Evolutionary conservation across 2,113 vertebrate genomes (phyloP).

Genomic region (Meles meles): DNA sequence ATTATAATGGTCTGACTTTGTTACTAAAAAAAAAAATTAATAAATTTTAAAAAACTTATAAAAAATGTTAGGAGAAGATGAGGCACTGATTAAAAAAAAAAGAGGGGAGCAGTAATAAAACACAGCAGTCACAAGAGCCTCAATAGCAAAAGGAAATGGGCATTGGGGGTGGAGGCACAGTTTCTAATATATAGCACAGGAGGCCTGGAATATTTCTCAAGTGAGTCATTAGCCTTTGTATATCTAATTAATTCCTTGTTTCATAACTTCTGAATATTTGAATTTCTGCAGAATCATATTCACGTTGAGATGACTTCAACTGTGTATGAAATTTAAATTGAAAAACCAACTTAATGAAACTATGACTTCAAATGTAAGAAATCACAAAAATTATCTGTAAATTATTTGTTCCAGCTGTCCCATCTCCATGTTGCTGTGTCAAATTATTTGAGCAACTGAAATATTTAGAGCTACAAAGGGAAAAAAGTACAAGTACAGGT

Average conservation of each 20-base stretch:
- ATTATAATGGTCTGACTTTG: no score
- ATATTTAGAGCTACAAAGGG: not conserved
- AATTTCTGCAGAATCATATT: slow-evolving; percentile 29
- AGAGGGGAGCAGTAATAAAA: not conserved
- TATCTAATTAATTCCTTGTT: not conserved
- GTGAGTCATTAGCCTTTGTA: not conserved
- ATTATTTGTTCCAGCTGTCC: not conserved
- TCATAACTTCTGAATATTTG: not conserved
- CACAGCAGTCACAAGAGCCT: not conserved
- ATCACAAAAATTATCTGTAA: not conserved
- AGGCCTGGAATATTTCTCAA: not conserved
- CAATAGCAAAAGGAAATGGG: not conserved
- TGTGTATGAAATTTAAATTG: slow-evolving; percentile 1
- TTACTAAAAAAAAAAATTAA: no score
- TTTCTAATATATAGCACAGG: not conserved
- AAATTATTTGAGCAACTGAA: not conserved
- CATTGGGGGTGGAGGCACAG: not conserved
- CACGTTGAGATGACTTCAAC: slow-evolving; percentile 7
- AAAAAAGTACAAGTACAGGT: not conserved
- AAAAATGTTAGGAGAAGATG: not conserved
- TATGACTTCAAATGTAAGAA: not conserved
- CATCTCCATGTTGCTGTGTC: not conserved
- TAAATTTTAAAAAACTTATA: no score
- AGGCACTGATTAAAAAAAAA: not conserved
- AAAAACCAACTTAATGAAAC: slow-evolving; percentile 30